Evolutionary conservation across 2,113 vertebrate species (phyloP).

Genomic region (Glareola pratincola): DNA sequence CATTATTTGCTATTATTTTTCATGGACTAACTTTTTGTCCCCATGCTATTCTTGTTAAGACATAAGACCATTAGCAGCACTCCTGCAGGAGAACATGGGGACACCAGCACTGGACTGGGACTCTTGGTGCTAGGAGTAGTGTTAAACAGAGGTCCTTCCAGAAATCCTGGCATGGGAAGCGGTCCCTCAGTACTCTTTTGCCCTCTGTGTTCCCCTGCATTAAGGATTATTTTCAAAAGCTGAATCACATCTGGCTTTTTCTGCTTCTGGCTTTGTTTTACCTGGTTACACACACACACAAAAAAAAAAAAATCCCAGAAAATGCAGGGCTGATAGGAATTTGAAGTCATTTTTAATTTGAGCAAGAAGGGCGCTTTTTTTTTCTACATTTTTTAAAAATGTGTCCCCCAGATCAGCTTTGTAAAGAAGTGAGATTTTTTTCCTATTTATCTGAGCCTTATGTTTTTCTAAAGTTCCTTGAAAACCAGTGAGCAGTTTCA

Average conservation of each 20-base stretch:
- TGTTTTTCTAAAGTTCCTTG: background rate
- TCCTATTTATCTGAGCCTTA: background rate
- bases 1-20: background rate
- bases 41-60: background rate
- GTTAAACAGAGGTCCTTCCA: background rate
- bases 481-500: background rate
- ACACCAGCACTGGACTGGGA: background rate
- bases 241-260: background rate
- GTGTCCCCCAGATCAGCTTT: background rate
- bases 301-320: background rate
- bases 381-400: background rate
- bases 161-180: background rate
- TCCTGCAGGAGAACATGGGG: background rate
- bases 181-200: background rate
- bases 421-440: background rate
- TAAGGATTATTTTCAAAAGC: background rate
- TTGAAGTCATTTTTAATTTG: background rate
- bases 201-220: background rate
- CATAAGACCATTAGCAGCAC: background rate
- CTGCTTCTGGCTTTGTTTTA: background rate
- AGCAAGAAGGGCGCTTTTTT: background rate
- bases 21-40: background rate
- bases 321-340: background rate
- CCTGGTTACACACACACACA: too few species aligned
- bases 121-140: background rate